Conservation (phyloP, 2,888 invertebrate species). For the Macaria notata region DNA sequence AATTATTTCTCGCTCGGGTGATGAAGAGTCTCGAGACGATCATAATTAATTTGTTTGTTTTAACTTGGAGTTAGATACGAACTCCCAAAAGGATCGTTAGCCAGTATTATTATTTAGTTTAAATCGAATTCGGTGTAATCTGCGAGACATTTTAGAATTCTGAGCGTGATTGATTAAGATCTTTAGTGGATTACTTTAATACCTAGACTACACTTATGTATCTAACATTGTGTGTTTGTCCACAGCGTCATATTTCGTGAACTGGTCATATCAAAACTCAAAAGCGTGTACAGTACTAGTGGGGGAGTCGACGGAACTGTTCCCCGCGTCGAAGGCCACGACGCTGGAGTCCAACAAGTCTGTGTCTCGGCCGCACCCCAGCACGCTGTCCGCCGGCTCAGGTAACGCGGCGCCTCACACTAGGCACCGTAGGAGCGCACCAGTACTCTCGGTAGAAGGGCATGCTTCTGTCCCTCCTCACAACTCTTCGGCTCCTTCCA, state of each 20-base stretch:
- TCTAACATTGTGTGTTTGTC: conserved; percentile 38
- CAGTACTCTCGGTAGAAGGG: conserved; percentile 74
- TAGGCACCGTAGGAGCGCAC: conserved; percentile 88
- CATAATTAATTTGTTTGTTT: conserved; percentile 33
- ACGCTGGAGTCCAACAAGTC: conserved; percentile 88
- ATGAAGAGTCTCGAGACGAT: conserved; percentile 26
- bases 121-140: conserved; percentile 14
- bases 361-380: conserved; percentile 85
- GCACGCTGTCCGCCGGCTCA: conserved; percentile 78
- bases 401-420: conserved; percentile 78
- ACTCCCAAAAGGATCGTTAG: conserved; percentile 30
- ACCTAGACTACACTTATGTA: too few relatives aligned
- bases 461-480: conserved; percentile 76
- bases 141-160: conserved; percentile 23
- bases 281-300: conserved; percentile 93
- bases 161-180: conserved; percentile 13
- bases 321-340: conserved; percentile 86
- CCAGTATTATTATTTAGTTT: conserved; percentile 16
- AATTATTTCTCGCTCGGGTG: conserved; percentile 24
- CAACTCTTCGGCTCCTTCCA: conserved; percentile 68
- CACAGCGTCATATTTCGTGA: conserved; percentile 90
- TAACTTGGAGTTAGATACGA: conserved; percentile 26
- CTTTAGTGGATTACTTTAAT: too few relatives aligned
- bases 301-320: conserved; percentile 88
- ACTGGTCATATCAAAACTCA: conserved; percentile 92